Evolutionary conservation across 2,888 invertebrate species (phyloP).

Genomic region (Aphodius sticticus): DNA sequence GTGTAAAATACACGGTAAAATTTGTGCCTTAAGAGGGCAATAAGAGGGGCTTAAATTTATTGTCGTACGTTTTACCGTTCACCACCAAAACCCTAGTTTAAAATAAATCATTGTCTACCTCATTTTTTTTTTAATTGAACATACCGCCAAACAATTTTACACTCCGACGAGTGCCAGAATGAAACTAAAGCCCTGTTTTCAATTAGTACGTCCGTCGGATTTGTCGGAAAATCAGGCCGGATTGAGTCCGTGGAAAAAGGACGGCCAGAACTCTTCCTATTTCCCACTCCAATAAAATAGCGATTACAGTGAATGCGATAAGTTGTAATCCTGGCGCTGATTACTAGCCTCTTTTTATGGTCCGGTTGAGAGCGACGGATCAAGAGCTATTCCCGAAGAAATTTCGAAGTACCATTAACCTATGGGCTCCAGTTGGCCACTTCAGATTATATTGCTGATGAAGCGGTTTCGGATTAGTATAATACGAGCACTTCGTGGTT

Average conservation of each 20-base stretch:
- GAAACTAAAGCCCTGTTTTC: background rate
- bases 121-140: background rate
- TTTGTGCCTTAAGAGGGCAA: no score
- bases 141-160: background rate
- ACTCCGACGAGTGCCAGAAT: background rate
- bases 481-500: background rate
- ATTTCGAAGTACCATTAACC: background rate
- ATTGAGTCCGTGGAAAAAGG: background rate
- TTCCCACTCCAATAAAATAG: background rate
- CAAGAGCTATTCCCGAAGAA: background rate
- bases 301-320: background rate
- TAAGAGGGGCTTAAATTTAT: no score
- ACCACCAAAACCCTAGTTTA: no score
- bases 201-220: background rate
- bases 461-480: background rate
- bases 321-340: background rate
- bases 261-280: background rate
- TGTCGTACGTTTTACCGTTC: no score
- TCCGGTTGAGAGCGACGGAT: background rate
- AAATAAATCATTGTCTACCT: no score
- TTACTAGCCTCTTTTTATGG: background rate
- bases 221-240: background rate
- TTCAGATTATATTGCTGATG: background rate
- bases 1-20: no score
- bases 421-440: background rate